Base-by-base conservation (phyloP, 2,113 vertebrate genomes). In the Prietella phreatophila region DNA sequence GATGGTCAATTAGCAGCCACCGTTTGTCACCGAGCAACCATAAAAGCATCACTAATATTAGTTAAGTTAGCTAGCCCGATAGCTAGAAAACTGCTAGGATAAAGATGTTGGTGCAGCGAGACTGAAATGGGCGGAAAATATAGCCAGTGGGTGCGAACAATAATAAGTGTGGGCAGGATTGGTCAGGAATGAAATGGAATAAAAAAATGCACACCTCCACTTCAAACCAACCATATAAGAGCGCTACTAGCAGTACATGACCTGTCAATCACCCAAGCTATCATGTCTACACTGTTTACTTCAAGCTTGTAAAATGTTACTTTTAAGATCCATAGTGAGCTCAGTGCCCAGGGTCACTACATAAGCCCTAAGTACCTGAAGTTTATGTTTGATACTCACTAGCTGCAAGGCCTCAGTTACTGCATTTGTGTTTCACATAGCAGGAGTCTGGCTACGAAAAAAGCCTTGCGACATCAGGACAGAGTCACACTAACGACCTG, bases 371-470 rank as follows among this genome's bases (percentile, higher is more conserved):
- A 63, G 85, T 50, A 65, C 47, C 79, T 69, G 30, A 30, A 86
- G 85, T 82, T 86, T 86, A 81, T 69, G 80, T 83, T 81, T 86
- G 42, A 79, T 47, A 42, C 20, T 60, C 80, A 10, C 33, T 58
- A 25, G 53, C 85, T 69, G 42, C 53, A 55, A 58, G 55, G 65
- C 79, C 80, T 75, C 80, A 25, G 79, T 20, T 82, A 67, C 50
- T 75, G 47, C 83, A 80, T 87, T 87, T 82, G 80, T 71, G 53
- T 82, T 87, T 73, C 65, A 33, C 13, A 53, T 20, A 58, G 79
- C 53, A 73, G 63, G 33, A 19, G 25, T 85, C 84, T 36, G 55
- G 36, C 69, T 56, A 80, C 27, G 27, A 47, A 69, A 71, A 53
- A 55, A 56, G 63, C 63, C 9, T 55, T 1, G 39, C 7, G 56